phyloP scores from a whole-genome alignment of 2,113 vertebrate genomes.

The Acinonyx jubatus region DNA sequence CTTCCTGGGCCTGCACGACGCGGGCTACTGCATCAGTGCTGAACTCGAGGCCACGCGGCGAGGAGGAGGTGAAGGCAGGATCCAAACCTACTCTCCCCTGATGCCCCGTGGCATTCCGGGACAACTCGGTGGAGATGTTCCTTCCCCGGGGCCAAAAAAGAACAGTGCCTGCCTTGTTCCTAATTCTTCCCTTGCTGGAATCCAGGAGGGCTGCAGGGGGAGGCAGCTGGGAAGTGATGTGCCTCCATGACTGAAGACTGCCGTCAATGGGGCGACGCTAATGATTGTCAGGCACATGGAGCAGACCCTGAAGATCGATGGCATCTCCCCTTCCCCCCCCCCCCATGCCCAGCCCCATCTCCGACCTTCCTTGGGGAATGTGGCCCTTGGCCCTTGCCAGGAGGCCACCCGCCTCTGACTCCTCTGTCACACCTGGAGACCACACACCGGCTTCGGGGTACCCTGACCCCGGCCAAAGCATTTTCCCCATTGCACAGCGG shows the following conservation, averaged over 20 bases:
- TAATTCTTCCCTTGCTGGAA: slow-evolving; percentile 62
- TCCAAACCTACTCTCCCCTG: neutral
- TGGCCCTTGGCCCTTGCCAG: slow-evolving; percentile 29
- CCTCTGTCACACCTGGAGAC: slow-evolving; percentile 54
- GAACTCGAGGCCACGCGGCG: neutral
- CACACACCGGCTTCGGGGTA: slow-evolving; percentile 41
- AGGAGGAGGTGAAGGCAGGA: no score
- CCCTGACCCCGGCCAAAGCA: neutral
- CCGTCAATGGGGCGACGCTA: slow-evolving; percentile 46
- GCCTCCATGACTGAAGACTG: slow-evolving; percentile 70
- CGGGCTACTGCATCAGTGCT: neutral
- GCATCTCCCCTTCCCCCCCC: neutral
- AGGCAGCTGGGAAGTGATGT: slow-evolving; percentile 66
- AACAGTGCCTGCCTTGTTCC: slow-evolving; percentile 30
- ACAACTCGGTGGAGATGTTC: neutral
- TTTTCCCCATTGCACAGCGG: neutral
- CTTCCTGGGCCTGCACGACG: rapidly evolving
- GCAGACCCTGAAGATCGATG: slow-evolving; percentile 69
- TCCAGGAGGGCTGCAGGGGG: slow-evolving; percentile 65
- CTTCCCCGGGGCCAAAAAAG: neutral
- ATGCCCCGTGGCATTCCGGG: rapidly evolving
- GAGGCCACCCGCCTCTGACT: neutral
- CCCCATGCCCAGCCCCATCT: slow-evolving; percentile 43
- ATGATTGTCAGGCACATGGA: slow-evolving; percentile 66
- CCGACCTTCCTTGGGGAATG: slow-evolving; percentile 65